phyloP scores from a whole-genome alignment of 2,113 vertebrate genomes.

The Chiloscyllium plagiosum region DNA sequence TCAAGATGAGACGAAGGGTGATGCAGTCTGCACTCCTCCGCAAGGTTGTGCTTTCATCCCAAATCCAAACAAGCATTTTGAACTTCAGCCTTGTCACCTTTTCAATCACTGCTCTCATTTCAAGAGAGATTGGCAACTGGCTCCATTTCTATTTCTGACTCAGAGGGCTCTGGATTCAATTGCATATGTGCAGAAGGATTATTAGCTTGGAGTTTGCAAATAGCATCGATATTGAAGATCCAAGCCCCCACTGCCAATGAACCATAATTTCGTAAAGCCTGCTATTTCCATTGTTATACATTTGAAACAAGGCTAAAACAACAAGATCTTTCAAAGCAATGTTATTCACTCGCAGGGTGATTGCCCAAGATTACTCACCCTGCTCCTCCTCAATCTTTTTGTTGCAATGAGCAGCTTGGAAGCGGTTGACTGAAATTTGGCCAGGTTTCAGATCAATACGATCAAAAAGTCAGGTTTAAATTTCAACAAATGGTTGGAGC shows the following conservation, averaged over 20 bases:
- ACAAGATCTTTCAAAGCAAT: neutral
- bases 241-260: neutral
- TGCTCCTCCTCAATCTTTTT: neutral
- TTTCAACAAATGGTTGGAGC: neutral
- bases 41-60: neutral
- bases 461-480: neutral
- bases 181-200: neutral
- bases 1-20: neutral
- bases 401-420: neutral
- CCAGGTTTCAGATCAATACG: neutral
- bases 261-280: neutral
- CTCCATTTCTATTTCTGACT: slow-evolving; percentile 18
- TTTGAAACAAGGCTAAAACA: neutral
- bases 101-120: neutral
- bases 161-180: neutral
- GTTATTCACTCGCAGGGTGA: neutral
- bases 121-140: neutral
- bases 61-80: neutral
- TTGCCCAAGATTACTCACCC: neutral
- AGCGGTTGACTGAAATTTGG: slow-evolving; percentile 1
- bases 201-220: neutral
- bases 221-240: neutral
- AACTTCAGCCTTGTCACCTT: neutral
- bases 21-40: neutral
- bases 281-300: neutral